Evolutionary conservation across 2,888 invertebrate genomes (phyloP).

Genomic region (Harpalus rufipes): DNA sequence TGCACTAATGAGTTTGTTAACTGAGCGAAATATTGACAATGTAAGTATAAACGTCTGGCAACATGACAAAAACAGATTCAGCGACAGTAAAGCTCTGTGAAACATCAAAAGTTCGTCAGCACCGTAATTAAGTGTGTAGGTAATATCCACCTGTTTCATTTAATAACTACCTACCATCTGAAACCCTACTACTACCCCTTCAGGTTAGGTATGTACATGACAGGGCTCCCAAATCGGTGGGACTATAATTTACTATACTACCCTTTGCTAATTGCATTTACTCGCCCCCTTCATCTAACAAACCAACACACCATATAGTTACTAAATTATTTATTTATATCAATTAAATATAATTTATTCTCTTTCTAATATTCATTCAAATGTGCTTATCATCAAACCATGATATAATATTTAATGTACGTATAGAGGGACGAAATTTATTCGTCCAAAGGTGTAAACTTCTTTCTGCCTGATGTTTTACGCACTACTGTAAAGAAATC

Average conservation of each 20-base stretch:
- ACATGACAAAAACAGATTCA: conserved; percentile 57
- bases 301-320: background rate
- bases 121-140: conserved; percentile 52
- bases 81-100: conserved; percentile 56
- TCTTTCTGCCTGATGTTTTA: too few species aligned
- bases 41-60: conserved; percentile 55
- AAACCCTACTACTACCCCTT: conserved; percentile 31
- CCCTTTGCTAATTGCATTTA: background rate
- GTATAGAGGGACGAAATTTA: too few species aligned
- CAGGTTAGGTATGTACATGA: background rate
- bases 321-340: background rate
- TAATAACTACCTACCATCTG: conserved; percentile 48
- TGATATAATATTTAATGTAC: too few species aligned
- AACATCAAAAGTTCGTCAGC: conserved; percentile 54
- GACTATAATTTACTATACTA: background rate
- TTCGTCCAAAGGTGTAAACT: too few species aligned
- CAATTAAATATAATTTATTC: conserved; percentile 1
- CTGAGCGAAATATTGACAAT: conserved; percentile 59
- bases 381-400: background rate
- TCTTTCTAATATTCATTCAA: background rate
- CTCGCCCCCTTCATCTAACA: background rate
- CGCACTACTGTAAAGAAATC: too few species aligned
- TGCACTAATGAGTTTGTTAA: conserved; percentile 58
- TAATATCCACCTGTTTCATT: conserved; percentile 59
- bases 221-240: conserved; percentile 7